These are phyloP conservation scores for Halocaridina rubra DNA, from an alignment of 2,888 invertebrate species.

Conservation along the genomic window DNA sequence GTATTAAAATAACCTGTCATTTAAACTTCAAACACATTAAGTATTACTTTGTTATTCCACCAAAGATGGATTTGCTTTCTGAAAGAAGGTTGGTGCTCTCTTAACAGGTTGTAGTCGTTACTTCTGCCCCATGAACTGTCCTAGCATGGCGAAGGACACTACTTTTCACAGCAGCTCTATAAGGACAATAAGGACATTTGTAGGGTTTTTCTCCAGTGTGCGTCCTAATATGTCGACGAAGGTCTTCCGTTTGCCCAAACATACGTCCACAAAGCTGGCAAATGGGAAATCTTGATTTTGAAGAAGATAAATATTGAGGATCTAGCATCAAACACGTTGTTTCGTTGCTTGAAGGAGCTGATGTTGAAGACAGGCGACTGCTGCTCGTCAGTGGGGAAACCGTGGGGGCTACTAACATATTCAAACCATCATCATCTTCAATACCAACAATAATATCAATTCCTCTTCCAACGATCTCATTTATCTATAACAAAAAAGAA, in stretches of 20 bases:
- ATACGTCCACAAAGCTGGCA: constrained; percentile 43
- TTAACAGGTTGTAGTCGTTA: no score
- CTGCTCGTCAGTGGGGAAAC: neutral
- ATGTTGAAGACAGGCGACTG: constrained; percentile 8
- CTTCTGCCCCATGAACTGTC: constrained; percentile 39
- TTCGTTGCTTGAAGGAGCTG: no score
- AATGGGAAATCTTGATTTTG: neutral
- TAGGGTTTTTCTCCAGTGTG: constrained; percentile 49
- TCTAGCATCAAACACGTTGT: no score
- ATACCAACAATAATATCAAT: neutral
- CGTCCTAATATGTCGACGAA: constrained; percentile 41
- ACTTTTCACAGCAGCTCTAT: constrained; percentile 43
- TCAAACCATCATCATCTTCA: neutral
- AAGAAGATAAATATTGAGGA: no score
- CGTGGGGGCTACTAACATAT: neutral
- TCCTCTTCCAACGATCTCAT: constrained; percentile 19
- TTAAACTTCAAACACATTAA: no score
- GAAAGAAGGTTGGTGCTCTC: no score
- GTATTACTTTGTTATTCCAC: no score
- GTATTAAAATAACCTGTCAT: no score
- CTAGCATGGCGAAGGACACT: constrained; percentile 46
- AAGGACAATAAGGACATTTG: constrained; percentile 49
- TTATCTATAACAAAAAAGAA: constrained; percentile 50
- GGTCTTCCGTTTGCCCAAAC: constrained; percentile 48
- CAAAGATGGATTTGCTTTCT: no score